Evolutionary conservation across 2,797 vertebrate species (phyloP), one percentile per base, ranked within the genome.

Genomic region (Catharus ustulatus): DNA sequence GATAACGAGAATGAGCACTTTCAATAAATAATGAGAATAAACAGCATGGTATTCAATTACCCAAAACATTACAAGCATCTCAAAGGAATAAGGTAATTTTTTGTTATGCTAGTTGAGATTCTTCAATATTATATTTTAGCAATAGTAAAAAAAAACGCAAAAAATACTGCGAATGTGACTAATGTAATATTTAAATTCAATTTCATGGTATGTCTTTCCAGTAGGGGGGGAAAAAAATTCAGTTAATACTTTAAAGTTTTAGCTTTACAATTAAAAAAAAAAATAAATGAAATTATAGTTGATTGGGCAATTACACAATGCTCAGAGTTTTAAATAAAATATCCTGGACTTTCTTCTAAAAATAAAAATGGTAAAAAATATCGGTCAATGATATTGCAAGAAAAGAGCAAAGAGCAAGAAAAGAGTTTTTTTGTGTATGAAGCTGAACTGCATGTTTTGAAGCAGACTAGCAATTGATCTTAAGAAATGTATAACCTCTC

Each of bases 21-120:
- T 83, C 48, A 90, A 89, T 75, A 93, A 79, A 73, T 91, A 84
- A 94, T 92, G 48, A 89, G 78, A 82, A 84, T 69, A n/a, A 84
- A 11, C 48, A 66, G 17, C 20, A 26, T 26, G 55, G 1, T 51
- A 62, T 89, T 82, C 24, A 73, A 40, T 87, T 87, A 29, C 11
- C 13, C 46, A 34, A 62, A 69, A 58, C 9, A 36, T 26, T 89
- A 29, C 24, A 38, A 87, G 6, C 2, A 18, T 43, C 40, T 63
- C 4, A 0, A 30, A 76, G 10, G 12, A 61, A 43, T 11, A 30
- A 2, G 14, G 10, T 40, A 2, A 2, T 15, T 67, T 40, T 75
- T 55, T 71, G 10, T 54, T 84, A 58, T 34, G 8, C 2, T 52
- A 11, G 3, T 42, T 55, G 18, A 63, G 4, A 4, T 73, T 66